These are phyloP conservation scores for Macropodus opercularis DNA, from an alignment of 2,797 vertebrate genomes.

Conservation along the genomic window DNA sequence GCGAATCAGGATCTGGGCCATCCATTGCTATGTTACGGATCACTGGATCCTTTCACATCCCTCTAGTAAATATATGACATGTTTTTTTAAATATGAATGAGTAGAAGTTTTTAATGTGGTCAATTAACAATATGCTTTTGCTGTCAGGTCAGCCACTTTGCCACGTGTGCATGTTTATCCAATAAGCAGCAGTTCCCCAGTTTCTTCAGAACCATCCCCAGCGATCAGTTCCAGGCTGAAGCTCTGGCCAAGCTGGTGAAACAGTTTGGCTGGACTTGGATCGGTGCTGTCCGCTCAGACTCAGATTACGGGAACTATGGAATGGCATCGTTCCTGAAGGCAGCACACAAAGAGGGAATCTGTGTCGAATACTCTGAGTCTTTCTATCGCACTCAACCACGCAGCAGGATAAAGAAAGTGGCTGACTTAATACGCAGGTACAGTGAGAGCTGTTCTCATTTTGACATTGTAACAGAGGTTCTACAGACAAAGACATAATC, in stretches of 20 bases:
- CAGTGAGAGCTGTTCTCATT: too few species aligned
- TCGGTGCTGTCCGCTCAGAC: conserved; percentile 76
- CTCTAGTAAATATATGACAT: too few species aligned
- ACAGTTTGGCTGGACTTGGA: conserved; percentile 82
- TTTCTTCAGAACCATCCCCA: conserved; percentile 81
- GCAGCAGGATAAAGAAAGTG: conserved; percentile 58
- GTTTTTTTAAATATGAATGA: too few species aligned
- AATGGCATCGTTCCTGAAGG: conserved; percentile 68
- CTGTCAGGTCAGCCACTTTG: too few species aligned
- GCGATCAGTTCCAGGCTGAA: conserved; percentile 76
- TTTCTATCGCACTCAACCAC: conserved; percentile 62
- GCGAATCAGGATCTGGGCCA: conserved; percentile 57
- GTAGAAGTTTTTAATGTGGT: too few species aligned
- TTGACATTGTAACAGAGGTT: too few species aligned
- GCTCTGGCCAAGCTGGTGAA: conserved; percentile 72
- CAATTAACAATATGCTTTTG: too few species aligned
- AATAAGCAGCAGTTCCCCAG: too few species aligned
- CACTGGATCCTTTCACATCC: too few species aligned
- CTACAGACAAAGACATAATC: too few species aligned
- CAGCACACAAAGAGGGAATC: conserved; percentile 68
- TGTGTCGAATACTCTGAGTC: conserved; percentile 75
- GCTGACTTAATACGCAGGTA: conserved; percentile 70
- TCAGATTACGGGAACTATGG: conserved; percentile 80
- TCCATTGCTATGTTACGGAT: too few species aligned
- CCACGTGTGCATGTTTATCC: too few species aligned